A percentile compares a stretch with the other conserved stretches of the same genome.
Evolutionary conservation across 2,113 vertebrate species (phyloP).

Genomic region (Lampris incognitus): DNA sequence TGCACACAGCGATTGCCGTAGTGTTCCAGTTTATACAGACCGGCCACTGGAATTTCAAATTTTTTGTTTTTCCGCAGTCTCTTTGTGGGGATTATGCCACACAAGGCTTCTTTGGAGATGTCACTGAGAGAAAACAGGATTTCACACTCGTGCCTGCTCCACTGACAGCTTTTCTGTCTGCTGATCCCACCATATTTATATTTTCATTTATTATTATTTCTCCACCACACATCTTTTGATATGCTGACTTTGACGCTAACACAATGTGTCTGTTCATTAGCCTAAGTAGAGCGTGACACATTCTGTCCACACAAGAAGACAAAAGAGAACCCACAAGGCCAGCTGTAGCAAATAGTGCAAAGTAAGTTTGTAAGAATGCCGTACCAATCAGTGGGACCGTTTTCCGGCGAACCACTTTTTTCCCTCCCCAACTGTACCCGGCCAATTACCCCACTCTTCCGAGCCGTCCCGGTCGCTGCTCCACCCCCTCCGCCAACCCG

Average conservation of each 20-base stretch:
- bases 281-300: conserved; percentile 70
- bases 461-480: too few relatives aligned
- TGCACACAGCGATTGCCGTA: neutral
- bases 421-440: too few relatives aligned
- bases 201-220: conserved; percentile 78
- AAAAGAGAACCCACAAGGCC: conserved; percentile 43
- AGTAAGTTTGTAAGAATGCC: neutral
- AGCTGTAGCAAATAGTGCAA: conserved; percentile 18
- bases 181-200: conserved; percentile 76
- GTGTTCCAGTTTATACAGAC: conserved; percentile 5
- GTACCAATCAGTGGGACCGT: conserved; percentile 24
- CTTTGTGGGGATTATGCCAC: conserved; percentile 65
- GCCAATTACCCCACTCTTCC: too few relatives aligned
- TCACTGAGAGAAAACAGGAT: conserved; percentile 77
- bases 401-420: conserved; percentile 6
- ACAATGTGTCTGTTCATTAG: conserved; percentile 73
- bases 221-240: conserved; percentile 53
- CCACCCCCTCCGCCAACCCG: too few relatives aligned
- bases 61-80: conserved; percentile 60
- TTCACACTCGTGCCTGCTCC: conserved; percentile 60
- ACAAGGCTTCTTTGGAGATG: conserved; percentile 61
- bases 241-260: conserved; percentile 76
- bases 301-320: conserved; percentile 50
- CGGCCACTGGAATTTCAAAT: conserved; percentile 42
- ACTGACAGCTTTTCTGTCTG: conserved; percentile 74